A percentile compares a stretch with the other conserved stretches of the same genome.
phyloP scores from a whole-genome alignment of 2,797 vertebrate genomes.

The Leptodactylus fallax region DNA sequence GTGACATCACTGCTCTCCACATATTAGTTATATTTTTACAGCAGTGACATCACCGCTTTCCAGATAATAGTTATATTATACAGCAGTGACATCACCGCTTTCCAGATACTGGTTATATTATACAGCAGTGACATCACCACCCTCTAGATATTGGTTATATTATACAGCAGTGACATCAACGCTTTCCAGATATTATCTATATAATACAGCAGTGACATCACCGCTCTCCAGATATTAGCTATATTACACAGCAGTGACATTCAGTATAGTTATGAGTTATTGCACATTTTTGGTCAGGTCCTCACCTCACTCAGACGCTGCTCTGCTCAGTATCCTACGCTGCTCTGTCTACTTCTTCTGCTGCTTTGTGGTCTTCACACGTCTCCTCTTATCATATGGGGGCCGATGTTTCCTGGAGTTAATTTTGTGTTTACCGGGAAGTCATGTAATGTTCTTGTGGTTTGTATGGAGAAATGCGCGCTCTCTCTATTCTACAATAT shows the following conservation, averaged over 20 bases:
- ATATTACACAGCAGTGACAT: background rate
- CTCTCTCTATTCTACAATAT: background rate
- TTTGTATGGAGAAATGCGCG: background rate
- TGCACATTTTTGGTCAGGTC: no score
- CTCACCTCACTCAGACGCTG: background rate
- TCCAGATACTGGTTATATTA: background rate
- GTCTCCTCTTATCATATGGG: background rate
- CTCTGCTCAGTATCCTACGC: background rate
- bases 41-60: background rate
- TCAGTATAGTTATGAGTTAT: no score
- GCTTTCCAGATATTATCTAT: background rate
- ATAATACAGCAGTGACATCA: background rate
- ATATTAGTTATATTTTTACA: background rate
- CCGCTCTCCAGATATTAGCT: background rate
- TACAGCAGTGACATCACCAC: background rate
- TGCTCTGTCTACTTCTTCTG: background rate
- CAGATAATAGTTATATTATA: background rate
- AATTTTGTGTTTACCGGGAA: background rate
- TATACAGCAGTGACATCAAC: background rate
- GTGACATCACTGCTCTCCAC: background rate
- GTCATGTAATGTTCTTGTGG: background rate
- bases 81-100: no score
- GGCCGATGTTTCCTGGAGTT: slow-evolving; percentile 15
- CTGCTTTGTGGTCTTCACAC: background rate
- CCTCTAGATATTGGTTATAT: background rate